phyloP scores from a whole-genome alignment of 2,797 vertebrate genomes.

The Hipposideros larvatus region DNA sequence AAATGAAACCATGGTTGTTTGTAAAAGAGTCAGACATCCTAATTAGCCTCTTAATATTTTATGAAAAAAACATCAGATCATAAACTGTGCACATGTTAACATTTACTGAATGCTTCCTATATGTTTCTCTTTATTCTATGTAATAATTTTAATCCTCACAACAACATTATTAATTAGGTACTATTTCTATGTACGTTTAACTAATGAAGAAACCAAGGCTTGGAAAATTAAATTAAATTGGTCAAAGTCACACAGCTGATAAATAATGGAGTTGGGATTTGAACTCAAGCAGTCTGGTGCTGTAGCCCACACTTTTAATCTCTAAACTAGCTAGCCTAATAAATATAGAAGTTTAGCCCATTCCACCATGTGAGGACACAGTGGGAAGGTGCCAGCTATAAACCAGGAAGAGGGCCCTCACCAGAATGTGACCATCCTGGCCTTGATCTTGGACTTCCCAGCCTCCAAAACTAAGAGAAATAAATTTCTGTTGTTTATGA shows the following conservation, averaged over 20 bases:
- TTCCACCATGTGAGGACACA: no score
- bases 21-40: not conserved
- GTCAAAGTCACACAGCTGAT: not conserved
- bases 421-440: no score
- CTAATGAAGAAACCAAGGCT: not conserved
- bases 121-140: conserved; percentile 7
- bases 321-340: not conserved
- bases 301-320: not conserved
- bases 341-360: not conserved
- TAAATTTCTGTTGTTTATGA: no score
- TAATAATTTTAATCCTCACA: not conserved
- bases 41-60: conserved; percentile 31
- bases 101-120: not conserved
- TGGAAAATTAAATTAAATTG: not conserved
- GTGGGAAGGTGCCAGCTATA: no score
- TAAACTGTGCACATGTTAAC: not conserved
- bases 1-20: conserved; percentile 10
- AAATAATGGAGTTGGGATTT: not conserved
- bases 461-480: no score
- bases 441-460: no score
- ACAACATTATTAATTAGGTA: not conserved
- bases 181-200: not conserved
- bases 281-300: not conserved
- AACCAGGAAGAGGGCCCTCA: no score
- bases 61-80: conserved; percentile 15